Conservation (phyloP, 2,113 vertebrate genomes). For the Ptilorrhoa leucosticta region DNA sequence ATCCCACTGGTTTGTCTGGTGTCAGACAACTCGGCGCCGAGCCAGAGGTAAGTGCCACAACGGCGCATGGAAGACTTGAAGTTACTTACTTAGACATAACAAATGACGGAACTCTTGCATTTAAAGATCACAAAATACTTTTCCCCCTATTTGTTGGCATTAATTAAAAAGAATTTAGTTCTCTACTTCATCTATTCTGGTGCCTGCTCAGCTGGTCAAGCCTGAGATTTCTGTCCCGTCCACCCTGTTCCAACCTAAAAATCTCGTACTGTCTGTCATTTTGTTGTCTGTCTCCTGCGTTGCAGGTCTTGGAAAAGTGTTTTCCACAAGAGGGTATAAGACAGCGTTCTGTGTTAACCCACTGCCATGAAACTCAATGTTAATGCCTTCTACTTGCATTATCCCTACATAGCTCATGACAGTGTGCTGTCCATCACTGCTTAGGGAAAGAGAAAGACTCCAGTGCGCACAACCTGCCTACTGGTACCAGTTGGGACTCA, state of each 20-base stretch:
- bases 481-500: neutral
- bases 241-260: neutral
- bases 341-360: neutral
- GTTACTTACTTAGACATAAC: neutral
- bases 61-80: neutral
- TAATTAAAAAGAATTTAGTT: neutral
- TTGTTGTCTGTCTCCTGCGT: neutral
- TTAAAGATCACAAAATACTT: neutral
- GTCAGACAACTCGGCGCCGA: accelerated
- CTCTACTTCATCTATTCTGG: neutral
- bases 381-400: neutral
- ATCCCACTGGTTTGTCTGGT: neutral
- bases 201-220: neutral
- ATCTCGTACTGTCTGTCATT: neutral
- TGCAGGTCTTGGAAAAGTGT: neutral
- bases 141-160: neutral
- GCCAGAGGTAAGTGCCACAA: neutral
- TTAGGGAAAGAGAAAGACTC: neutral
- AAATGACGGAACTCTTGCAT: neutral
- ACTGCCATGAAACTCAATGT: neutral
- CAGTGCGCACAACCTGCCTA: neutral
- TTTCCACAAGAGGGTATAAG: neutral
- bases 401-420: neutral
- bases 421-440: neutral
- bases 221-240: neutral